Percentiles rank a stretch among this genome's conserved stretches.
These are phyloP conservation scores for Ambastaia sidthimunki DNA, from an alignment of 2,797 vertebrate genomes.

Conservation along the genomic window DNA sequence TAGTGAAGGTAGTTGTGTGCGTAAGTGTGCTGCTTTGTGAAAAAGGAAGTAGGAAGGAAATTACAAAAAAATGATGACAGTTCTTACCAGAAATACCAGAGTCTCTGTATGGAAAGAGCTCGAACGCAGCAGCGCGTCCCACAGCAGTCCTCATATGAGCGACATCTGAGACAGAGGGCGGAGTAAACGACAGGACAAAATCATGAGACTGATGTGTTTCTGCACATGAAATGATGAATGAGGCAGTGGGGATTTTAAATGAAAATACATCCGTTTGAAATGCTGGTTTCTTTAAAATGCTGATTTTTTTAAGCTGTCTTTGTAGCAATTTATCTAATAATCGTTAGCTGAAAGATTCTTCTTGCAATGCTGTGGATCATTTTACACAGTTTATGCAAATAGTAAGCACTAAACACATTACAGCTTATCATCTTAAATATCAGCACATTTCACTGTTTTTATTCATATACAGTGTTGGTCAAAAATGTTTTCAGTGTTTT, in stretches of 20 bases:
- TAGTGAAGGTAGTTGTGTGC: too few species aligned
- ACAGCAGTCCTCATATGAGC: slow-evolving; percentile 97
- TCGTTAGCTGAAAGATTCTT: background rate
- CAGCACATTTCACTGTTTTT: too few species aligned
- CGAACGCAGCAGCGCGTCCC: slow-evolving; percentile 94
- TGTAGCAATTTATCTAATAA: background rate
- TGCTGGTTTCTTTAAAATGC: too few species aligned
- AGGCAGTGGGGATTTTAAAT: too few species aligned
- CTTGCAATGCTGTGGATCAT: too few species aligned
- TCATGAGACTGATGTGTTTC: background rate
- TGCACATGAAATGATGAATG: background rate
- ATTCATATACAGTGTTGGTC: too few species aligned
- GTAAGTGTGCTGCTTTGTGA: background rate
- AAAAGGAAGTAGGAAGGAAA: background rate
- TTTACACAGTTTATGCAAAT: background rate
- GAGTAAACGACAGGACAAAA: background rate
- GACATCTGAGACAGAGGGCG: slow-evolving; percentile 81
- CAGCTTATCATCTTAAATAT: too few species aligned
- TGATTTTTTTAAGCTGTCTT: too few species aligned
- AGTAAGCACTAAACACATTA: too few species aligned
- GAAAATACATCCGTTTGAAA: background rate
- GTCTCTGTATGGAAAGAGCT: slow-evolving; percentile 93
- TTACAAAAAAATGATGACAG: background rate
- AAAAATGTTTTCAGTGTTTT: too few species aligned
- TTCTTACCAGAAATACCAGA: slow-evolving; percentile 98